Evolutionary conservation across 2,797 vertebrate genomes (phyloP).

Genomic region (Micromesistius poutassou): DNA sequence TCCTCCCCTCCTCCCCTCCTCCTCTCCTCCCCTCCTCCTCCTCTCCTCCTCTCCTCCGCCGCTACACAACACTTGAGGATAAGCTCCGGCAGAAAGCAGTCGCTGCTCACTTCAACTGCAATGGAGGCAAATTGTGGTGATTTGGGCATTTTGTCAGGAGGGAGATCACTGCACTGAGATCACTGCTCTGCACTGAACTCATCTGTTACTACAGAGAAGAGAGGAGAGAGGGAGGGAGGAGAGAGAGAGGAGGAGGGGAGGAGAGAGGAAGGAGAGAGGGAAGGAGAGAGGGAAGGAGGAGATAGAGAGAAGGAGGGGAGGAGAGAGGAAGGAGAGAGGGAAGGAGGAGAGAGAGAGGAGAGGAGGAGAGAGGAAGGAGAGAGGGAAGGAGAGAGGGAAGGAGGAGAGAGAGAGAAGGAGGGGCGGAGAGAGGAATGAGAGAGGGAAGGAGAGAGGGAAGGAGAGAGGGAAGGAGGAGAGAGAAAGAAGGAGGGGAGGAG

Average conservation of each 20-base stretch:
- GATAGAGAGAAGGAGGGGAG: constrained; percentile 6
- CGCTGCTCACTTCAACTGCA: constrained; percentile 42
- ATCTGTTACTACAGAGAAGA: too few species aligned
- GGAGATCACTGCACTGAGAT: constrained; percentile 42
- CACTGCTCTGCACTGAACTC: too few species aligned
- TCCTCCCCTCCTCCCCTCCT: constrained; percentile 52
- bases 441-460: constrained; percentile 29
- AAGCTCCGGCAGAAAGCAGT: constrained; percentile 54
- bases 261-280: constrained; percentile 46
- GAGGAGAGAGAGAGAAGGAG: constrained; percentile 27
- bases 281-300: constrained; percentile 40
- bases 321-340: constrained; percentile 16
- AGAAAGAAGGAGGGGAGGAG: constrained; percentile 12
- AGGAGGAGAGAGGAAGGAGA: constrained; percentile 17
- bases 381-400: constrained; percentile 42
- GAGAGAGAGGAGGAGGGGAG: constrained; percentile 12
- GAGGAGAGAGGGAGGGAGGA: constrained; percentile 18
- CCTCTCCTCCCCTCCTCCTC: constrained; percentile 51
- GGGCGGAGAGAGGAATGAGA: neutral
- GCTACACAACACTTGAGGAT: constrained; percentile 66
- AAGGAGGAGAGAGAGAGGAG: constrained; percentile 17
- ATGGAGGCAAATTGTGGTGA: constrained; percentile 18
- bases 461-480: too few species aligned
- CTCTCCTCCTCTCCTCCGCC: constrained; percentile 54
- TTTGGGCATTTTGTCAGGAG: constrained; percentile 30